These are phyloP conservation scores for Hofmannophila pseudospretella DNA, from an alignment of 2,888 invertebrate species.

Conservation along the genomic window DNA sequence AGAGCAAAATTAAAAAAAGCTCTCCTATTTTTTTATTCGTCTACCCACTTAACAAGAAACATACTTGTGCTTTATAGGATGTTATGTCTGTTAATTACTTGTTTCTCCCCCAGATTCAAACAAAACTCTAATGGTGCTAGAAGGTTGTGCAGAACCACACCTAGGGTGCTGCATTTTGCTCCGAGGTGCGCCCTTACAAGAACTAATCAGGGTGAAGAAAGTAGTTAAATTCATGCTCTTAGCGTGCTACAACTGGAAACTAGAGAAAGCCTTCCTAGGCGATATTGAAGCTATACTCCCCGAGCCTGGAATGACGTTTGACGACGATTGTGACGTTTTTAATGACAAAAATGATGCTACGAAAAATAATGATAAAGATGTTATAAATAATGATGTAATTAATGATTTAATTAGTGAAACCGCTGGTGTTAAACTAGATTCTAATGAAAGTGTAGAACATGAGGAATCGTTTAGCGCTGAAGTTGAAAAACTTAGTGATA, in stretches of 20 bases:
- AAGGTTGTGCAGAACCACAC: conserved; percentile 90
- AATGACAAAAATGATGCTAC: conserved; percentile 20
- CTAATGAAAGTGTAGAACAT: background rate
- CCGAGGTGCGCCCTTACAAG: conserved; percentile 84
- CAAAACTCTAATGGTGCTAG: conserved; percentile 96
- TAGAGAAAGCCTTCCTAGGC: conserved; percentile 95
- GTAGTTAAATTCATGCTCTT: conserved; percentile 90
- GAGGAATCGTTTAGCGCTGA: no score
- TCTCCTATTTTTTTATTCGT: no score
- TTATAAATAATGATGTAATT: conserved; percentile 12
- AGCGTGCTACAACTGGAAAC: conserved; percentile 92
- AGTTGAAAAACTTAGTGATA: no score
- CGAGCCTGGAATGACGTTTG: conserved; percentile 59
- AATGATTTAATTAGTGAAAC: conserved; percentile 1
- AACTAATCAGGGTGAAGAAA: conserved; percentile 89
- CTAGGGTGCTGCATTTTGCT: conserved; percentile 92
- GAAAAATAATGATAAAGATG: conserved; percentile 10
- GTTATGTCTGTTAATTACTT: no score
- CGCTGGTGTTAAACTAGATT: conserved; percentile 5
- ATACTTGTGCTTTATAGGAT: no score
- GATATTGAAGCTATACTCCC: conserved; percentile 83
- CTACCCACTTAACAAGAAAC: no score
- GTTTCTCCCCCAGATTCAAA: conserved; percentile 78
- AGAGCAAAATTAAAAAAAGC: no score
- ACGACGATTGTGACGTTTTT: conserved; percentile 38